Conservation (phyloP, 2,113 vertebrate species). For the Cercopithecus mona region DNA sequence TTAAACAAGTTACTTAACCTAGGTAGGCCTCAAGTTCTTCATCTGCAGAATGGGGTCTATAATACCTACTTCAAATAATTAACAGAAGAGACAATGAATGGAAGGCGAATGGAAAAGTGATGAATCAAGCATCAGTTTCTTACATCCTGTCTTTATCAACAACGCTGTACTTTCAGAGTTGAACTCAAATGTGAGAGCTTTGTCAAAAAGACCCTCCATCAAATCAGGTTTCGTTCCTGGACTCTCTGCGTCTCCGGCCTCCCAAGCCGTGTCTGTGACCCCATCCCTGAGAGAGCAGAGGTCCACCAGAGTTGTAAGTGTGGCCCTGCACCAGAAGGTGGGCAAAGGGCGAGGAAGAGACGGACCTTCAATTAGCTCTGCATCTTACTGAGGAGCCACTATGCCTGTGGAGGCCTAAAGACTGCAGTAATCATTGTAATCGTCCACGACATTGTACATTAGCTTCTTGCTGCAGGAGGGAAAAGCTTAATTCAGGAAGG, state of each 20-base stretch:
- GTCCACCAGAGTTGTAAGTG: neutral
- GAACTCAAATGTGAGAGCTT: neutral
- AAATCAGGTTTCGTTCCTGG: neutral
- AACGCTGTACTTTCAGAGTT: neutral
- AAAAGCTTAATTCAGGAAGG: neutral
- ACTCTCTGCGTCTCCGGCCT: neutral
- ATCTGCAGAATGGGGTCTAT: too few species aligned
- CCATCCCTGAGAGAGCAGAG: neutral
- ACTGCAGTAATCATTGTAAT: fast-evolving
- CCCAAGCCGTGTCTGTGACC: too few species aligned
- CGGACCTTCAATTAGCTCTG: neutral
- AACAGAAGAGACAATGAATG: neutral
- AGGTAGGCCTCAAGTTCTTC: neutral
- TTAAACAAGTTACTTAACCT: neutral
- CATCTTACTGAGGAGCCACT: neutral
- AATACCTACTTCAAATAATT: neutral
- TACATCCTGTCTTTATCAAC: neutral
- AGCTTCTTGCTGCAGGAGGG: neutral
- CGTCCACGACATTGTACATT: fast-evolving
- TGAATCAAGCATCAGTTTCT: neutral
- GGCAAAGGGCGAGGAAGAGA: neutral
- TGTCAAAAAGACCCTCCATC: neutral
- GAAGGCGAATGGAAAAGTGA: neutral
- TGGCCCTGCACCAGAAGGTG: neutral
- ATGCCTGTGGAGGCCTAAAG: neutral